Evolutionary conservation across 2,888 invertebrate species (phyloP), one percentile per base, ranked within the genome.

Genomic region (Limnephilus auricula): DNA sequence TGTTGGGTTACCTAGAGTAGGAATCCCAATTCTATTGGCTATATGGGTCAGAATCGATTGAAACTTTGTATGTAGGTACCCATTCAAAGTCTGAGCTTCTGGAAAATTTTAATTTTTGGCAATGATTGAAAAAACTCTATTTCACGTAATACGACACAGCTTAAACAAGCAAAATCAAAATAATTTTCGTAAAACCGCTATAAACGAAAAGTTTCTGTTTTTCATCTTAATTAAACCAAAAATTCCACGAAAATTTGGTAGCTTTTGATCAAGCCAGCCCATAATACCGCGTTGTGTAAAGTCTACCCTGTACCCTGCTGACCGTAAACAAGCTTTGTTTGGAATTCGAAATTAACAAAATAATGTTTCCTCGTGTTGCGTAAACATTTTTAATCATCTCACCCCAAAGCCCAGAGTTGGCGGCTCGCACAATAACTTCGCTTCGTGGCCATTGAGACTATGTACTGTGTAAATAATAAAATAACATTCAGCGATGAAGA

Each of bases 301-400:
- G 65, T 65, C 25, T 65, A n/a, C 65, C 9, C 65, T 9, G 65
- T 65, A n/a, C 65, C 9, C 65, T 9, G 65, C 65, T 65, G 65
- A 65, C 65, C 65, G 65, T 65, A 65, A 65, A 65, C 25, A 65
- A n/a, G 25, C 80, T 82, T 31, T 30, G 80, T 82, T 82, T 82
- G 80, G 80, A 32, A 82, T 82, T 82, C 30, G 32, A 82, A 82
- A 82, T 82, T 82, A 82, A 82, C 31, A 82, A 32, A 82, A 32
- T 34, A 82, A 82, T 34, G 32, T 82, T 82, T 31, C 25, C 25
- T 65, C 65, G 18, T 32, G 80, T 32, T 31, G 80, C 31, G 31
- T 82, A 82, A 82, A 34, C 18, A 32, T 32, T 82, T 82, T 82
- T 82, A 32, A 82, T 82, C 80, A 82, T 65, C 65, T 65, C 65